These are phyloP conservation scores for Canis aureus DNA, from an alignment of 2,113 vertebrate species.

Conservation along the genomic window DNA sequence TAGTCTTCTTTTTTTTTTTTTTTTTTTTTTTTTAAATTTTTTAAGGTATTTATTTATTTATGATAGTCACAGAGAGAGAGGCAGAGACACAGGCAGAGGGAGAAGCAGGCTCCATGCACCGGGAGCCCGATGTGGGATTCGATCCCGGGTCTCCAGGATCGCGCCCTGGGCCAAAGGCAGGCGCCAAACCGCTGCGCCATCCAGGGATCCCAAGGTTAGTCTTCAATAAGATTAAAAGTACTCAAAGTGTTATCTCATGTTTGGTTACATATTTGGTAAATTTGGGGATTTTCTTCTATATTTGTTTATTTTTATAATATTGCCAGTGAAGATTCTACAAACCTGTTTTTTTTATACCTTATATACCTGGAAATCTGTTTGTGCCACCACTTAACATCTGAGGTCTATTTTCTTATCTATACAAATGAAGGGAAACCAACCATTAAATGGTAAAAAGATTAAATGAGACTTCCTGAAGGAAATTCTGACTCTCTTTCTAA, in stretches of 20 bases:
- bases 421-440: neutral
- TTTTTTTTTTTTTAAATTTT: too few relatives aligned
- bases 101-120: too few relatives aligned
- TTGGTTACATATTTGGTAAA: neutral
- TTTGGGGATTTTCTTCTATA: neutral
- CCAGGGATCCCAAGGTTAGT: too few relatives aligned
- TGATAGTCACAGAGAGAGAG: too few relatives aligned
- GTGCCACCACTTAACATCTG: neutral
- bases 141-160: too few relatives aligned
- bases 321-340: neutral
- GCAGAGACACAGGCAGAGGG: too few relatives aligned
- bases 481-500: neutral
- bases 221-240: neutral
- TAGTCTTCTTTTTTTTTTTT: too few relatives aligned
- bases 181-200: too few relatives aligned
- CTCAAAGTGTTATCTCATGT: neutral
- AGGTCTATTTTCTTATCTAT: constrained; percentile 41
- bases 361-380: neutral
- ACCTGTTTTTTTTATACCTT: neutral
- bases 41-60: too few relatives aligned
- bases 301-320: neutral
- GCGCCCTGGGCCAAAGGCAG: too few relatives aligned
- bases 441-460: neutral
- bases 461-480: neutral
- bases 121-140: too few relatives aligned